These are phyloP conservation scores for Drosophila planitibia DNA, from an alignment of 2,888 invertebrate genomes.

Conservation along the genomic window DNA sequence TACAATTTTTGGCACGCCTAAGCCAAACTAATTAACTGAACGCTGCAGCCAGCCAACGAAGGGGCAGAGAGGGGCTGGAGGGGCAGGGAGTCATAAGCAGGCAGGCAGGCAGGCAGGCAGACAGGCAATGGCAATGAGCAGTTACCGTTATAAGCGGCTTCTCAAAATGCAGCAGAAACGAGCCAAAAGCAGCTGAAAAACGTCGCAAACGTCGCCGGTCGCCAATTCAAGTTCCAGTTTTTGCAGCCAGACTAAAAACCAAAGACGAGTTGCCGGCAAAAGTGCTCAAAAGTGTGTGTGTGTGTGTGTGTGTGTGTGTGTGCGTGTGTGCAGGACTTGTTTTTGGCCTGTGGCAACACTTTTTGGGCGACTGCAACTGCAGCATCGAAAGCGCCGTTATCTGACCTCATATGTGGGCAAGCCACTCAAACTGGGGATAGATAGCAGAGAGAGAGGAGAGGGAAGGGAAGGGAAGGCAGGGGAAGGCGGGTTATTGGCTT, in stretches of 20 bases:
- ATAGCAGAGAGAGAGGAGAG: background rate
- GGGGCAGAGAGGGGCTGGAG: background rate
- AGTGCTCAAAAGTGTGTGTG: slow-evolving; percentile 12
- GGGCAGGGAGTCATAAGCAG: background rate
- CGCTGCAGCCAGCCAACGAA: background rate
- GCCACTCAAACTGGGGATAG: slow-evolving; percentile 8
- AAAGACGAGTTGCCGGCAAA: slow-evolving; percentile 37
- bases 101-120: background rate
- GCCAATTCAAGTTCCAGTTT: slow-evolving; percentile 37
- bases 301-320: slow-evolving; percentile 11
- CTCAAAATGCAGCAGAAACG: slow-evolving; percentile 22
- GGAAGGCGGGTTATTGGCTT: background rate
- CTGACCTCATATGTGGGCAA: slow-evolving; percentile 72
- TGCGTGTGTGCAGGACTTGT: slow-evolving; percentile 55
- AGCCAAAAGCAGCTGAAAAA: slow-evolving; percentile 54
- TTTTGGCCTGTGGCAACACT: slow-evolving; percentile 65
- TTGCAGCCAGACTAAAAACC: slow-evolving; percentile 27
- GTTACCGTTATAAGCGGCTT: slow-evolving; percentile 57
- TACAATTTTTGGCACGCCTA: slow-evolving; percentile 64
- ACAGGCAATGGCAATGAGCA: slow-evolving; percentile 55
- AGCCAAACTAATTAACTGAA: slow-evolving; percentile 70
- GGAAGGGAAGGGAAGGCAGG: no score
- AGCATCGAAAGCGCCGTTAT: slow-evolving; percentile 59
- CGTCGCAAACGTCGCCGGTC: background rate
- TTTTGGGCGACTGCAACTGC: slow-evolving; percentile 49